Evolutionary conservation across 2,113 vertebrate species (phyloP).

Genomic region (Anguilla japonica): DNA sequence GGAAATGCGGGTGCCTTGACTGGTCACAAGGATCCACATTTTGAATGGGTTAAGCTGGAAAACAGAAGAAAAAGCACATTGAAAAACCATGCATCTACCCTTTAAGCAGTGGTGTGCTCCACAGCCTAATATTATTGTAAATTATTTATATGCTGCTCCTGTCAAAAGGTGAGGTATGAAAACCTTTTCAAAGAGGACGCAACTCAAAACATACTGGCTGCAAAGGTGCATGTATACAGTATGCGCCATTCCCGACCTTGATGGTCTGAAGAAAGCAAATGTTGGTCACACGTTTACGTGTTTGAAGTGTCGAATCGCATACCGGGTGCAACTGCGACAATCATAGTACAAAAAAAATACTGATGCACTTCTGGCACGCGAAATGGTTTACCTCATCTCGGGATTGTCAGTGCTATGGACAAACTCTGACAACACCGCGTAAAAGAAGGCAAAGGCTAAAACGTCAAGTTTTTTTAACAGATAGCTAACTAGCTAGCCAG

Average conservation of each 20-base stretch:
- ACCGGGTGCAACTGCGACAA: conserved; percentile 38
- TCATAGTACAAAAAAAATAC: conserved; percentile 11
- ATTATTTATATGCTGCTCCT: background rate
- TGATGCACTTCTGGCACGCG: conserved; percentile 32
- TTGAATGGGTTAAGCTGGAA: background rate
- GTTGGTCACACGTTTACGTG: conserved; percentile 22
- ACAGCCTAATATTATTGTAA: background rate
- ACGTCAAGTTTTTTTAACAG: conserved; percentile 35
- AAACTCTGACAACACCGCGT: conserved; percentile 44
- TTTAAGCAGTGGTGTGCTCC: background rate
- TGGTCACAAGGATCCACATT: background rate
- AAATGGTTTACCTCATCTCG: conserved; percentile 33
- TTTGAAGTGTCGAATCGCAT: conserved; percentile 46
- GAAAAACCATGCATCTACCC: background rate
- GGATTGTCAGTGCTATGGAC: conserved; percentile 45
- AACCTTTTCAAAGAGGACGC: conserved; percentile 17
- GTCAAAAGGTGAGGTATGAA: conserved; percentile 9
- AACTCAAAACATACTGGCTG: conserved; percentile 10
- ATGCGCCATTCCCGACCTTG: conserved; percentile 20
- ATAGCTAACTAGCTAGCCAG: conserved; percentile 1
- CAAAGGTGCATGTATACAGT: background rate
- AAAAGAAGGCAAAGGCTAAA: conserved; percentile 34
- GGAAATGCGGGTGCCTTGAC: background rate
- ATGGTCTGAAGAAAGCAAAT: conserved; percentile 25
- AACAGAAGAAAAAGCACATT: background rate